A percentile compares a stretch with the other conserved stretches of the same genome.
phyloP scores from a whole-genome alignment of 2,888 invertebrate species.

The Helobdella robusta region DNA sequence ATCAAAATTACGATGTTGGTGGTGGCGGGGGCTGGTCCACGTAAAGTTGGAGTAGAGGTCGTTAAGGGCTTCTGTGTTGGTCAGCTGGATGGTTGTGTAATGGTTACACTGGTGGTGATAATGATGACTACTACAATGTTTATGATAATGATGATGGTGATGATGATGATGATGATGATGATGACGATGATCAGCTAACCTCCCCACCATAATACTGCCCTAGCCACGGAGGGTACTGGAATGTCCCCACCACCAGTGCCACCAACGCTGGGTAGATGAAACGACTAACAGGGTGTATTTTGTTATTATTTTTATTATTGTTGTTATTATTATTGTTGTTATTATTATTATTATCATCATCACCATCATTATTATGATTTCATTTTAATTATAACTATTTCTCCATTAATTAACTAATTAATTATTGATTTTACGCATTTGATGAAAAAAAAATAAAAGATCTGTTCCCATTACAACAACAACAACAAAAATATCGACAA shows the following conservation, averaged over 20 bases:
- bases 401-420: no score
- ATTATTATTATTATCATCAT: background rate
- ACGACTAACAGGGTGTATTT: constrained; percentile 58
- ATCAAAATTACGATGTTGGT: constrained; percentile 54
- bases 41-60: constrained; percentile 90
- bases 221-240: constrained; percentile 81
- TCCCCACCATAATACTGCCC: constrained; percentile 66
- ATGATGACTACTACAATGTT: no score
- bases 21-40: constrained; percentile 60
- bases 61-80: constrained; percentile 57
- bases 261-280: constrained; percentile 90
- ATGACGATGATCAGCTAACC: constrained; percentile 40
- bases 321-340: background rate
- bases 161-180: no score
- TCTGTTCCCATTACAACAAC: background rate
- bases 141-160: no score
- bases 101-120: no score
- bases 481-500: background rate
- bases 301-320: background rate
- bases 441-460: no score
- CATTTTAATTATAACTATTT: no score
- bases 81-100: constrained; percentile 49
- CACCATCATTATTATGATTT: no score
- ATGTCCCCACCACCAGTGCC: constrained; percentile 70
- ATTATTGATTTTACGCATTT: no score